A percentile compares a stretch with the other conserved stretches of the same genome.
phyloP scores from a whole-genome alignment of 2,113 vertebrate species.

The Nicator chloris region DNA sequence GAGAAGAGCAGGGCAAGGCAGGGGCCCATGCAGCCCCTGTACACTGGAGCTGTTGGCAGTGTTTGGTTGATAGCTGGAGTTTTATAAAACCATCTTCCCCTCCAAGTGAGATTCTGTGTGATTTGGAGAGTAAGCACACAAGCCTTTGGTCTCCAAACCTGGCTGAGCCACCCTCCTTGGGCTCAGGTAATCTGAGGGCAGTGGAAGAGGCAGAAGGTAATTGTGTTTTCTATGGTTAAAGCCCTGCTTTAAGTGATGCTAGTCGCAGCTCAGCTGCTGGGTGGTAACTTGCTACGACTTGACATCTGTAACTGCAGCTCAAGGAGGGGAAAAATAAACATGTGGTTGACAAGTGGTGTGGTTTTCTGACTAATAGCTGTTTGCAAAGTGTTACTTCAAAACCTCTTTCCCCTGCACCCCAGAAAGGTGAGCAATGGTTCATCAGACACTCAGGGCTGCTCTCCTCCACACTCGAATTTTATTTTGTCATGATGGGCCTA shows the following conservation, averaged over 20 bases:
- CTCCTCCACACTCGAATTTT: background rate
- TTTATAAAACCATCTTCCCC: background rate
- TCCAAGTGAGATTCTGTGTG: background rate
- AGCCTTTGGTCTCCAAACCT: background rate
- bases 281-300: background rate
- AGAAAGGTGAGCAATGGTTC: background rate
- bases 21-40: accelerated
- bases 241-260: background rate
- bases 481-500: background rate
- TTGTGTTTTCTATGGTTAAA: background rate
- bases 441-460: accelerated
- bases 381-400: background rate
- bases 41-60: background rate
- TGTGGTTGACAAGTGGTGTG: background rate
- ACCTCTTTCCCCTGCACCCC: background rate
- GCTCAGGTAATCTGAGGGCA: background rate
- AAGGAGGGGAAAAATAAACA: background rate
- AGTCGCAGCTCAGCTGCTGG: background rate
- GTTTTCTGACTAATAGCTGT: background rate
- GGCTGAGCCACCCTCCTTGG: background rate
- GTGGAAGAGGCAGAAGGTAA: background rate
- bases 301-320: background rate
- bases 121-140: background rate
- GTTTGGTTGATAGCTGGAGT: background rate
- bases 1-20: background rate